Conservation (phyloP, 2,797 vertebrate species). For the Cossypha dichroa region DNA sequence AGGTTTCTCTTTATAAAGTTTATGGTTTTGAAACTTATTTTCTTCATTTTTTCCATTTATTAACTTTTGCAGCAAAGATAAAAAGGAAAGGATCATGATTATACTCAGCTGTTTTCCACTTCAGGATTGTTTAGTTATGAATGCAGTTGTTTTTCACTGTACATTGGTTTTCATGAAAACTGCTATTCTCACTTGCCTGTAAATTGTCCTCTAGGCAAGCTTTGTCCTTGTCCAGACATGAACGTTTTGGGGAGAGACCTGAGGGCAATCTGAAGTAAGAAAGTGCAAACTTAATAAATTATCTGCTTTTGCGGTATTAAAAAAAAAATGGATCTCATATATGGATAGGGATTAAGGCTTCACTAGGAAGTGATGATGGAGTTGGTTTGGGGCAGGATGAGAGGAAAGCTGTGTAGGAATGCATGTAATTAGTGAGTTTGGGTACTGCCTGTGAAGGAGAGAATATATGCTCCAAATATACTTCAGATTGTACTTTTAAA, state of each 20-base stretch:
- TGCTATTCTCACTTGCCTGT: not conserved
- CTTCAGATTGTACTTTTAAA: not conserved
- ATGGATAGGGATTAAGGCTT: not conserved
- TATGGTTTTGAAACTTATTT: not conserved
- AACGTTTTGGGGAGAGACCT: not conserved
- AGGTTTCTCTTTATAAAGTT: not conserved
- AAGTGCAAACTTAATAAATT: not conserved
- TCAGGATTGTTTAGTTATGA: slow-evolving; percentile 3
- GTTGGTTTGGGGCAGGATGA: slow-evolving; percentile 3
- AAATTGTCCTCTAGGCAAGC: not conserved
- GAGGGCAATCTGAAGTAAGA: not conserved
- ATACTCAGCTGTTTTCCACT: not conserved
- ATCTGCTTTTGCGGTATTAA: not conserved
- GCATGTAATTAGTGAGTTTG: not conserved
- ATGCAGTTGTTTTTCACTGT: slow-evolving; percentile 8
- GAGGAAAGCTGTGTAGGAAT: not conserved
- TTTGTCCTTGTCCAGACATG: not conserved
- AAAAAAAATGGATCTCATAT: not conserved
- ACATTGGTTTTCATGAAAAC: not conserved
- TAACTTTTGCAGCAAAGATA: not conserved
- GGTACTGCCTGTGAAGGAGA: not conserved
- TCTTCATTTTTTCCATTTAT: not conserved
- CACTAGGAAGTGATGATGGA: not conserved
- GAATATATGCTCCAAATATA: not conserved
- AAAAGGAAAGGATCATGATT: not conserved